Conservation (phyloP, 2,888 invertebrate species). For the Adineta ricciae region DNA sequence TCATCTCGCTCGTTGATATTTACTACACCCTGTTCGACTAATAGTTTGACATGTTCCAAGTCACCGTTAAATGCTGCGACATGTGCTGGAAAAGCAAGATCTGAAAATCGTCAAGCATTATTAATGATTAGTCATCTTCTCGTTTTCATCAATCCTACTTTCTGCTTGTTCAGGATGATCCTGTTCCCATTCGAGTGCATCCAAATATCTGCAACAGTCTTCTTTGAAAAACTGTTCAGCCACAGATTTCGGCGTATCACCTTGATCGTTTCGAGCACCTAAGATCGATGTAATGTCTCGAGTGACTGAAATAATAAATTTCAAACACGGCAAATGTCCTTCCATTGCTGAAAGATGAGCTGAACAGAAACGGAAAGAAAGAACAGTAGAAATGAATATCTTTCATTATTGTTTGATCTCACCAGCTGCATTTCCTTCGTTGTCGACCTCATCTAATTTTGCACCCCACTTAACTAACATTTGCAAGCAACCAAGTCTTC, state of each 20-base stretch:
- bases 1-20: conserved; percentile 50
- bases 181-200: conserved; percentile 48
- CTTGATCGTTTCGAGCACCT: conserved; percentile 49
- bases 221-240: conserved; percentile 50
- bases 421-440: conserved; percentile 49
- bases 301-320: conserved; percentile 45
- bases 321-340: conserved; percentile 48
- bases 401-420: background rate
- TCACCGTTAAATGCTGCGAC: conserved; percentile 49
- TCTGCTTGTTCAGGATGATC: conserved; percentile 49
- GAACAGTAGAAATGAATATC: too few relatives aligned
- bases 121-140: too few relatives aligned
- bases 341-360: conserved; percentile 49
- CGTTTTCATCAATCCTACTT: conserved; percentile 40
- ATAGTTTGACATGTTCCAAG: conserved; percentile 46
- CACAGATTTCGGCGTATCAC: conserved; percentile 49
- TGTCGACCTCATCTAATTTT: conserved; percentile 46
- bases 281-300: conserved; percentile 40
- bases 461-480: conserved; percentile 48
- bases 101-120: conserved; percentile 36
- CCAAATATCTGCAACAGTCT: conserved; percentile 47
- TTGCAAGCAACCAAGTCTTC: conserved; percentile 41
- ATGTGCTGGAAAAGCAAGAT: conserved; percentile 50
- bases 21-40: conserved; percentile 50
- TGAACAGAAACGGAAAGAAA: conserved; percentile 34